Evolutionary conservation across 1,140 invertebrate species (phyloP), one percentile per base, ranked within the genome.

Genomic region (Rhyzopertha dominica): DNA sequence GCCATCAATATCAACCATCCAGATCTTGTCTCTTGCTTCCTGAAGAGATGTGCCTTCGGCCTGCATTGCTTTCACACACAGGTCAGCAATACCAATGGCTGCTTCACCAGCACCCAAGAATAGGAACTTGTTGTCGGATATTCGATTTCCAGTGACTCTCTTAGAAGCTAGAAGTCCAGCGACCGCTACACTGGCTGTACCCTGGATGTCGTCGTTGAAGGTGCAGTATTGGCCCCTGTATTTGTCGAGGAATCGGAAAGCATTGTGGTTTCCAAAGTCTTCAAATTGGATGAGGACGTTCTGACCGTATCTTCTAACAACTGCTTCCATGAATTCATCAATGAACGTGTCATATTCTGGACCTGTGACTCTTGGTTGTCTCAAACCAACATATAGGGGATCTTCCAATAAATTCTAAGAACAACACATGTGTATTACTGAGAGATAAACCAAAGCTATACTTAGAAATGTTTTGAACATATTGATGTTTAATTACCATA

Each of bases 171-270:
- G 67, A 4, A 98, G 69, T 4, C 94, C 94, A 18, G 91, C 90
- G 16, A 62, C 87, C 9, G 89, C 90, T 1, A 96, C 94, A 19
- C 87, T 81, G 0, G 94, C 94, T 0, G 94, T 97, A 16, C 94
- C 93, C 71, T 97, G 93, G 63, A 97, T 96, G 62, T 98, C 94
- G 64, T 98, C 94, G 62, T 98, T 98, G 62, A 98, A 98, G 4
- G 90, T 95, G 61, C 92, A 95, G 59, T 94, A 96, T 29, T 78
- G 74, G 45, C 86, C 71, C 39, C 85, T 74, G 65, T 95, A 97
- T 65, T 88, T 93, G 46, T 91, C 82, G 38, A 97, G 65, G 52
- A 97, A 82, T 38, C 87, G 76, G 73, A 92, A 94, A 29, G 94
- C 94, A 73, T 97, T 98, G 51, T 82, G 78, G 60, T 94, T 89